These are phyloP conservation scores for Acanthopagrus latus DNA, from an alignment of 2,797 vertebrate species.

Conservation along the genomic window DNA sequence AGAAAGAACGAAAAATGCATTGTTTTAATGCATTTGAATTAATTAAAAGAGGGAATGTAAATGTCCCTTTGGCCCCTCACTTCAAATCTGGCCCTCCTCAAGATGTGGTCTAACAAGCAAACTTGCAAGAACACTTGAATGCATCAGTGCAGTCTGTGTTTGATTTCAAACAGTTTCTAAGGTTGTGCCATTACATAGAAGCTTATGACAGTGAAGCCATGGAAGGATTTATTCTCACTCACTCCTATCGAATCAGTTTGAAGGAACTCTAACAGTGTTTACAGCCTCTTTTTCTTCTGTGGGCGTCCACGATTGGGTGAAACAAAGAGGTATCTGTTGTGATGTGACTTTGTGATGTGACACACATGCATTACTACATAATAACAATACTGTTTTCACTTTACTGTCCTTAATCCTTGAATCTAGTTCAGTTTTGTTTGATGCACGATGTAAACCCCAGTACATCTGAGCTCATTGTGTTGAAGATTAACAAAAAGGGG, in stretches of 20 bases:
- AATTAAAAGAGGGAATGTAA: too few relatives aligned
- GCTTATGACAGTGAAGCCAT: not conserved
- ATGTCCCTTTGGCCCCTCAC: too few relatives aligned
- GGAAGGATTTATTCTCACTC: not conserved
- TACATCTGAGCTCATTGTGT: conserved; percentile 28
- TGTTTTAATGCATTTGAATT: too few relatives aligned
- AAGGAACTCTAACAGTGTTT: not conserved
- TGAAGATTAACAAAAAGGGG: conserved; percentile 22
- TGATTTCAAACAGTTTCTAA: not conserved
- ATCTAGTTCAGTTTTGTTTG: conserved; percentile 37
- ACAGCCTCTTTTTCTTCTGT: not conserved
- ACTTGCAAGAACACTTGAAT: not conserved
- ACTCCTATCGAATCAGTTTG: not conserved
- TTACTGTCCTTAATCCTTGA: conserved; percentile 2
- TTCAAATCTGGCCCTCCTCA: too few relatives aligned
- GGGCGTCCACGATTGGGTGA: conserved; percentile 5
- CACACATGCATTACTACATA: not conserved
- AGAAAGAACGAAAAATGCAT: too few relatives aligned
- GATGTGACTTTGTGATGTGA: not conserved
- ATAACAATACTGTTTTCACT: not conserved
- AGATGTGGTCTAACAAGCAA: not conserved
- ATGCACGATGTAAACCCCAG: not conserved
- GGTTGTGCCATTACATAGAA: too few relatives aligned
- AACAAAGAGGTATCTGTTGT: conserved; percentile 50
- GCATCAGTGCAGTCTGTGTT: not conserved